Percentiles rank a stretch among this genome's conserved stretches.
Evolutionary conservation across 1,140 invertebrate genomes (phyloP).

Genomic region (Venturia canescens): DNA sequence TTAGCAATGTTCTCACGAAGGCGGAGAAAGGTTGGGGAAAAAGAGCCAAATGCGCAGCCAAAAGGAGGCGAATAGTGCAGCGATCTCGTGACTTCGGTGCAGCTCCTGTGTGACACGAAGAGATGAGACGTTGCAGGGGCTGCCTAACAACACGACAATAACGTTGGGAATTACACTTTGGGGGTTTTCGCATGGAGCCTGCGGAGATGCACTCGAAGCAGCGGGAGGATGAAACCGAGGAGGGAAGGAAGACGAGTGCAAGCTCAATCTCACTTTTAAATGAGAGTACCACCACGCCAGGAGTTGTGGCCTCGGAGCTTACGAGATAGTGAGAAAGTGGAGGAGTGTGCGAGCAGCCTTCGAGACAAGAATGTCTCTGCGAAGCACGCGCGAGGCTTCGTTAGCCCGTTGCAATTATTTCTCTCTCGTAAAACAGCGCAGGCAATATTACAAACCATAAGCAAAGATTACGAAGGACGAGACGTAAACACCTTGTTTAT

Average conservation of each 20-base stretch:
- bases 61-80: too few species aligned
- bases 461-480: neutral
- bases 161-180: neutral
- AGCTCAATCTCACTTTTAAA: conserved; percentile 14
- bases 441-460: neutral
- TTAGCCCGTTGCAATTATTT: neutral
- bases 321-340: neutral
- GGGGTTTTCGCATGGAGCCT: neutral
- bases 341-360: neutral
- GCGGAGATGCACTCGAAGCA: neutral
- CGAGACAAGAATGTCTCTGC: neutral
- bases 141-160: too few species aligned
- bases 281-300: neutral
- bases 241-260: neutral
- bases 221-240: neutral
- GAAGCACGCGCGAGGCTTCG: neutral
- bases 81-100: too few species aligned
- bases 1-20: too few species aligned
- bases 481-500: neutral
- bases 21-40: too few species aligned
- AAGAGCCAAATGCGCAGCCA: too few species aligned
- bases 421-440: neutral
- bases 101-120: too few species aligned
- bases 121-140: too few species aligned
- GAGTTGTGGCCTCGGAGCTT: neutral